Conservation (phyloP, 2,797 vertebrate species). For the Brachyalestes nurse region DNA sequence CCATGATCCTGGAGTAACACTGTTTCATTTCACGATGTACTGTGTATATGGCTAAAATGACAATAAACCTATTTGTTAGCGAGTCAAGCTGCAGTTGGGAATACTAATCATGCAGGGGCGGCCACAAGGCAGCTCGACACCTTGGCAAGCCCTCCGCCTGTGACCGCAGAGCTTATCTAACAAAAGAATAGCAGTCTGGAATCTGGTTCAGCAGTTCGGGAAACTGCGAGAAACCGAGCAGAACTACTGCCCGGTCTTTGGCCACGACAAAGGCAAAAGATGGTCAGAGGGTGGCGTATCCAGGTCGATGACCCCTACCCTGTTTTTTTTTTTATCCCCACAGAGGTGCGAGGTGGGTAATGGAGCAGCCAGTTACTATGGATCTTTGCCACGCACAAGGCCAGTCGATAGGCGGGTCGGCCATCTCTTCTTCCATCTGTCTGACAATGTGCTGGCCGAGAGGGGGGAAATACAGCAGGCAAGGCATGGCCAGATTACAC, state of each 20-base stretch:
- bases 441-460: conserved; percentile 31
- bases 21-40: no score
- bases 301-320: conserved; percentile 42
- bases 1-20: neutral
- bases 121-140: conserved; percentile 36
- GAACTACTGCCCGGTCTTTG: conserved; percentile 7
- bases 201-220: conserved; percentile 20
- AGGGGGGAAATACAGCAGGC: conserved; percentile 5
- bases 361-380: conserved; percentile 24
- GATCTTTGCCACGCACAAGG: conserved; percentile 26
- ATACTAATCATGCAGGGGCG: conserved; percentile 24
- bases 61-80: no score
- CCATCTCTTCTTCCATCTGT: conserved; percentile 44
- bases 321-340: conserved; percentile 34
- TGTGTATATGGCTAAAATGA: no score
- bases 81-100: conserved; percentile 12
- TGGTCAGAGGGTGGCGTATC: conserved; percentile 4
- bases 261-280: neutral
- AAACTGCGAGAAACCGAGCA: neutral
- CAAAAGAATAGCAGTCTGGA: conserved; percentile 24
- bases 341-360: conserved; percentile 29
- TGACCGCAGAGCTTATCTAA: conserved; percentile 21
- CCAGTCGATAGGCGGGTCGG: conserved; percentile 47
- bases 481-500: conserved; percentile 54
- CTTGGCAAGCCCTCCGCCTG: conserved; percentile 32